Base-by-base conservation (phyloP, 2,888 invertebrate species). In the Dastarcus helophoroides region DNA sequence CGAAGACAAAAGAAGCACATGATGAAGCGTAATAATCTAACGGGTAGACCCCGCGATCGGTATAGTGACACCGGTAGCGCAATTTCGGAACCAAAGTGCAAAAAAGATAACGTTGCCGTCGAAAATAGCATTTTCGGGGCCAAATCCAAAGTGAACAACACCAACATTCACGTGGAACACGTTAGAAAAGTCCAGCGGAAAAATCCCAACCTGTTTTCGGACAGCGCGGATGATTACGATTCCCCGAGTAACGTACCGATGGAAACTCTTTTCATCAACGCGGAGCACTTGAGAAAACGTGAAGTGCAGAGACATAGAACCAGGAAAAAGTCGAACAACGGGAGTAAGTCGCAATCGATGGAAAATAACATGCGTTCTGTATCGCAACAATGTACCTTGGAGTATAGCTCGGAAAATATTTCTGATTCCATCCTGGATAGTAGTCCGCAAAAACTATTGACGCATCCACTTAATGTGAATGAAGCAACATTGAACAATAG, bases 1-100 rank as follows among this genome's bases (percentile, higher is more conserved):
- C 84, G 84, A 46, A 85, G 84, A 45, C 88, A 86, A 52, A 70
- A 80, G 33, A 71, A 82, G 25, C 66, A 81, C 41, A 64, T 66
- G 56, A 63, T 66, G 58, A 80, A 79, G 48, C 73, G 78, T 33
- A 79, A 77, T 46, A 82, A 82, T 48, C 63, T 84, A 12, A 78
- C 79, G 29, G 71, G 78, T 0, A 66, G 75, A 17, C 49, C 50
- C 1, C 42, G 51, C 6, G 53, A 54, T 34, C 62, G 64, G 8
- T 61, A 67, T 14, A 73, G 73, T 40, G 73, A 75, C 37, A 67
- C 66, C 10, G 67, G 67, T 1, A 67, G 65, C 15, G 39, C 46
- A 5, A 37, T 44, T 5, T 44, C 47, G 0, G 39, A 36, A n/a
- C 32, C 39, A 9, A 31, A 14, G n/a, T n/a, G n/a, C n/a, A n/a